Conservation (phyloP, 2,797 vertebrate genomes). For the Peromyscus nudipes region DNA sequence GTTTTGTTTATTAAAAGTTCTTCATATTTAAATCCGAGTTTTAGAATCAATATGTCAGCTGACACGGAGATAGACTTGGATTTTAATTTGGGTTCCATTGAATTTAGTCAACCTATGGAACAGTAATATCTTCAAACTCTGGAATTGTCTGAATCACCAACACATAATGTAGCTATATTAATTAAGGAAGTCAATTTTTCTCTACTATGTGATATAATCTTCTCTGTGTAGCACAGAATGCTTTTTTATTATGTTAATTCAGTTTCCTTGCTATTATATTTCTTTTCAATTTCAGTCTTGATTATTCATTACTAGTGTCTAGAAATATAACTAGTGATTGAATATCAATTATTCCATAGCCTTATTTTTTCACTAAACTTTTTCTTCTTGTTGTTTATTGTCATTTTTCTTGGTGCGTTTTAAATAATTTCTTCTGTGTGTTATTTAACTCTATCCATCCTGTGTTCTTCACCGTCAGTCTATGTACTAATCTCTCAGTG, state of each 20-base stretch:
- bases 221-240: background rate
- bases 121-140: background rate
- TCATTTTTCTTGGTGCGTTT: background rate
- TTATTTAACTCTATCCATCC: too few species aligned
- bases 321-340: constrained; percentile 22
- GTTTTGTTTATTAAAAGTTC: too few species aligned
- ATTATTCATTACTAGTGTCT: background rate
- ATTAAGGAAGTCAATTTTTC: background rate
- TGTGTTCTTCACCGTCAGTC: too few species aligned
- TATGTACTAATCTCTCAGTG: too few species aligned
- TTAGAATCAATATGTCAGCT: constrained; percentile 12
- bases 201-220: background rate
- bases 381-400: background rate
- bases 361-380: background rate
- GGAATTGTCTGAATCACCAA: background rate
- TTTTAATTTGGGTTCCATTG: background rate
- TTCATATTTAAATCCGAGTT: constrained; percentile 17
- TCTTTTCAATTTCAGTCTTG: constrained; percentile 12
- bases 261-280: background rate
- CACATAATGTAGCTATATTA: background rate
- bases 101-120: background rate
- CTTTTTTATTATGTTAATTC: background rate
- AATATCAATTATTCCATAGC: background rate
- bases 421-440: background rate
- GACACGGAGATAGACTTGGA: too few species aligned